phyloP scores from a whole-genome alignment of 2,888 invertebrate genomes.

The Trichogramma evanescens region DNA sequence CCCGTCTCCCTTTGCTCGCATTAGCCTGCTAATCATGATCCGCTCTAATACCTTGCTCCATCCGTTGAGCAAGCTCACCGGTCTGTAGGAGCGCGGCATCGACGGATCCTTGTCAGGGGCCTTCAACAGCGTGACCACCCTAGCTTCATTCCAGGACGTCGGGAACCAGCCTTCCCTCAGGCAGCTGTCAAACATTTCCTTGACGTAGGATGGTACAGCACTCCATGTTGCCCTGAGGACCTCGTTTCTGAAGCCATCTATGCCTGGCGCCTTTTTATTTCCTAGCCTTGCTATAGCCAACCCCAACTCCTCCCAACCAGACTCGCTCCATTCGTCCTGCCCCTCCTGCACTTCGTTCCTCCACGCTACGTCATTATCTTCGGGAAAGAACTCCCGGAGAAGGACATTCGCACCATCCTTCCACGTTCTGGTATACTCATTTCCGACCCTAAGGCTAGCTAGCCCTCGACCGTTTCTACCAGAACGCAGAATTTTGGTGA shows the following conservation, averaged over 20 bases:
- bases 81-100: conserved; percentile 3
- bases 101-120: background rate
- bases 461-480: background rate
- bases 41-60: conserved; percentile 9
- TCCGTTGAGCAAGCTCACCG: conserved; percentile 2
- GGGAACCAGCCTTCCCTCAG: conserved; percentile 2
- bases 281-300: background rate
- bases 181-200: background rate
- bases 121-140: conserved; percentile 1
- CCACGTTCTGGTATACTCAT: conserved; percentile 1
- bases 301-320: background rate
- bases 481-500: background rate
- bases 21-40: background rate
- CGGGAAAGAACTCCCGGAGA: background rate
- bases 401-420: background rate
- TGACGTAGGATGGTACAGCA: background rate
- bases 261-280: background rate
- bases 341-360: too few species aligned
- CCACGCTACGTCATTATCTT: background rate
- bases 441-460: background rate
- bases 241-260: background rate
- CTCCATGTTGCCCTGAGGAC: background rate
- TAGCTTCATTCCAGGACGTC: background rate
- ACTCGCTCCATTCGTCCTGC: background rate
- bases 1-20: background rate